Conservation (phyloP, 1,140 invertebrate genomes). For the Euborellia annulipes region DNA sequence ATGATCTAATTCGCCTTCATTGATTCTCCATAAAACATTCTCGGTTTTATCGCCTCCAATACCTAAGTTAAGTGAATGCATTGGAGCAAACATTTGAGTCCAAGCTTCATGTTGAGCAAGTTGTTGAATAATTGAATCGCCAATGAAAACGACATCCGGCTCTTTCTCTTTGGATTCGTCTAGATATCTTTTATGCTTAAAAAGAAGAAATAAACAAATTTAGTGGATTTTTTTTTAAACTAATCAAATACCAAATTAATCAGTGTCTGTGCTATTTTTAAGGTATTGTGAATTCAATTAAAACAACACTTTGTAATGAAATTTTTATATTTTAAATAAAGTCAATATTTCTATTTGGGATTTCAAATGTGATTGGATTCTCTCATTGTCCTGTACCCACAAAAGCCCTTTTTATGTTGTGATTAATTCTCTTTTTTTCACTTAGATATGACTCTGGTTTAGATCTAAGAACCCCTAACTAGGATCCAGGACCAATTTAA, state of each 20-base stretch:
- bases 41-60: conserved; percentile 75
- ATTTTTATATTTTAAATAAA: no score
- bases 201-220: conserved; percentile 16
- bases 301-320: conserved; percentile 2
- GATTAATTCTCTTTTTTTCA: no score
- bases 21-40: conserved; percentile 74
- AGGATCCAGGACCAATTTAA: no score
- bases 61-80: conserved; percentile 43
- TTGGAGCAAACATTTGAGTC: conserved; percentile 63
- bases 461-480: no score
- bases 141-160: conserved; percentile 76
- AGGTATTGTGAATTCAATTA: not conserved
- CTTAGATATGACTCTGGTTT: no score
- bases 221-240: no score
- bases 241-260: no score
- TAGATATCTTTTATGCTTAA: conserved; percentile 67
- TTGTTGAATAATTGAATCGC: conserved; percentile 68
- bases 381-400: no score
- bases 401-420: no score
- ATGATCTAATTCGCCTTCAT: conserved; percentile 75
- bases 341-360: no score
- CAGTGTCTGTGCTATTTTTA: not conserved
- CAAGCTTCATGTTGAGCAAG: conserved; percentile 64
- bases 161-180: conserved; percentile 67
- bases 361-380: no score